A percentile compares a stretch with the other conserved stretches of the same genome.
Evolutionary conservation across 1,140 invertebrate genomes (phyloP).

Genomic region (Drosophila busckii): DNA sequence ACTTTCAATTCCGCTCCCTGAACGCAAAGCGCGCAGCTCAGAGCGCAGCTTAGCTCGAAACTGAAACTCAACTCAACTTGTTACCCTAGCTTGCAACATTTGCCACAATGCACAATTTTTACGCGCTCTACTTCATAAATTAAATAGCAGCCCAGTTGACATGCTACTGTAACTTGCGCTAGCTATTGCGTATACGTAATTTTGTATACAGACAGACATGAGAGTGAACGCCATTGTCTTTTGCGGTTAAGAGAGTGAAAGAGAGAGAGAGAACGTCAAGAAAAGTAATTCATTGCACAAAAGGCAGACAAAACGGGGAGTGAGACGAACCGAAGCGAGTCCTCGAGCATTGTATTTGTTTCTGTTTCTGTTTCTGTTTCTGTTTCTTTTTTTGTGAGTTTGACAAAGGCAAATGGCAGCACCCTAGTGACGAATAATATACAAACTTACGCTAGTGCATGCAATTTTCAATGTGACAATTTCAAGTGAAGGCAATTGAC

Average conservation of each 20-base stretch:
- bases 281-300: constrained; percentile 71
- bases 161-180: constrained; percentile 8
- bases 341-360: no score
- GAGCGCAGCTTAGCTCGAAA: no score
- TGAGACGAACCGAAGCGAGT: constrained; percentile 10
- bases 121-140: constrained; percentile 76
- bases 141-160: constrained; percentile 66
- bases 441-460: no score
- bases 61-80: no score
- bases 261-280: constrained; percentile 71
- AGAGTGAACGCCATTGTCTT: constrained; percentile 51
- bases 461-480: no score
- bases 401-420: constrained; percentile 24
- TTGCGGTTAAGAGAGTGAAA: constrained; percentile 59
- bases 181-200: constrained; percentile 19
- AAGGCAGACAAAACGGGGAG: constrained; percentile 9
- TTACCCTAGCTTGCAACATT: constrained; percentile 29
- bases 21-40: no score
- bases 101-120: constrained; percentile 74
- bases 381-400: no score
- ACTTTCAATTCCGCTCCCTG: no score
- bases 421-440: not conserved
- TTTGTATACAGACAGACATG: constrained; percentile 23
- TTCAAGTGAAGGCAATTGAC: no score
- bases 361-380: no score